phyloP scores from a whole-genome alignment of 2,797 vertebrate species.

The Coilia nasus region DNA sequence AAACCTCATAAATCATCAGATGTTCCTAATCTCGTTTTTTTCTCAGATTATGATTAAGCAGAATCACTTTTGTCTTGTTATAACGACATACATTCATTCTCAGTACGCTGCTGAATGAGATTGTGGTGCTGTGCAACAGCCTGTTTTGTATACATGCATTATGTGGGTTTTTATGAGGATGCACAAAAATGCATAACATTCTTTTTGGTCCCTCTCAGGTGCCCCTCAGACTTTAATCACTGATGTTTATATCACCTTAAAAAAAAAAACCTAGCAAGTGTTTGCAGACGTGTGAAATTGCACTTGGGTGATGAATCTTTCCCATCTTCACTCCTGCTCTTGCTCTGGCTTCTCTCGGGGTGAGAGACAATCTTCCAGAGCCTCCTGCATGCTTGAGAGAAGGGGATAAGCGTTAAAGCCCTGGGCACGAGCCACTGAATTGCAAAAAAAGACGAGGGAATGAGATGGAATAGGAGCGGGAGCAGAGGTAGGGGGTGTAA shows the following conservation, averaged over 20 bases:
- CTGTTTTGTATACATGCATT: not conserved
- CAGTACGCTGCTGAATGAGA: not conserved
- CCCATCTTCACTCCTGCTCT: constrained; percentile 32
- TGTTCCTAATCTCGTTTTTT: not conserved
- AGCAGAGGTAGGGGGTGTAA: constrained; percentile 73
- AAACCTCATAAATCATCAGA: not conserved
- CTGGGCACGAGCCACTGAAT: constrained; percentile 54
- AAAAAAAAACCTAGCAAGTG: not conserved
- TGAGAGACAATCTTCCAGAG: constrained; percentile 33
- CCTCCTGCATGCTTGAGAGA: constrained; percentile 49
- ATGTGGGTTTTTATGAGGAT: not conserved
- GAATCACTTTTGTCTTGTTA: no score
- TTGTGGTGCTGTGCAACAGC: not conserved
- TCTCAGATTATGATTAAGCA: not conserved
- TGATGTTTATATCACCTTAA: constrained; percentile 1
- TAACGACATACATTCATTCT: not conserved
- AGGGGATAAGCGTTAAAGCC: constrained; percentile 52
- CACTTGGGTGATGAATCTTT: constrained; percentile 43
- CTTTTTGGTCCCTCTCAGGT: not conserved
- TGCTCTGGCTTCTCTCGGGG: constrained; percentile 37
- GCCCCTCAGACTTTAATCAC: constrained; percentile 14
- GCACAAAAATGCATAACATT: constrained; percentile 7
- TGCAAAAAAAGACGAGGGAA: constrained; percentile 62
- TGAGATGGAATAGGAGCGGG: constrained; percentile 60
- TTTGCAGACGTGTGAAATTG: constrained; percentile 6